Evolutionary conservation across 1,140 invertebrate species (phyloP), one percentile per base, ranked within the genome.

Genomic region (Pachyrhynchus sulphureomaculatus): DNA sequence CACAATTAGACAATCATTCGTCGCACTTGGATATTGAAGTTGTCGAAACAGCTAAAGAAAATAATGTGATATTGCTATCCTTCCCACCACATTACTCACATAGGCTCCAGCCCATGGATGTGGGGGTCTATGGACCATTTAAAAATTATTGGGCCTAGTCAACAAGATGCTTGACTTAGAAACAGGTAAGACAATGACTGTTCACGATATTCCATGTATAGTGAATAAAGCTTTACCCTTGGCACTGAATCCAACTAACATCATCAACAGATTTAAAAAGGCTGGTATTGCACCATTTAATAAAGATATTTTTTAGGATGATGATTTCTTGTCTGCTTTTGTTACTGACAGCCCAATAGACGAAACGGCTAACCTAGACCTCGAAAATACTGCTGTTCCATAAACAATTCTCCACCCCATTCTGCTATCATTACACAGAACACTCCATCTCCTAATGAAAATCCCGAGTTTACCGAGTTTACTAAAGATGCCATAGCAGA

Each of bases 31-130:
- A 70, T 39, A 63, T 77, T 6, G 65, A 73, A 53, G 36, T 67
- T 1, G 61, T 76, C 62, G 68, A 76, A 9, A 69, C 73, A 17
- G 29, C 62, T 5, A 65, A 67, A 45, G 51, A 64, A 26, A 75
- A 77, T 62, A 58, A 68, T 15, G 69, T 78, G 17, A 51, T 61
- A 52, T 58, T 77, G 58, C 64, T 82, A 4, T 75, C 78, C 39
- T 71, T 81, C 48, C 77, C 78, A 55, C 77, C 78, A 26, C 78
- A 80, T 60, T 75, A 69, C 13, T 75, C 76, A 10, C 74, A 78
- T 49, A 68, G 67, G 23, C 71, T 71, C 20, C 76, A 79, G 49
- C 74, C 76, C 56, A 64, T 81, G 1, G 79, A 80, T 57, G 42
- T 68, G 4, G 51, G 61, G 4, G 72, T 79, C 3, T 77, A 62